Conservation (phyloP, 2,888 invertebrate species). For the Galeruca laticollis region DNA sequence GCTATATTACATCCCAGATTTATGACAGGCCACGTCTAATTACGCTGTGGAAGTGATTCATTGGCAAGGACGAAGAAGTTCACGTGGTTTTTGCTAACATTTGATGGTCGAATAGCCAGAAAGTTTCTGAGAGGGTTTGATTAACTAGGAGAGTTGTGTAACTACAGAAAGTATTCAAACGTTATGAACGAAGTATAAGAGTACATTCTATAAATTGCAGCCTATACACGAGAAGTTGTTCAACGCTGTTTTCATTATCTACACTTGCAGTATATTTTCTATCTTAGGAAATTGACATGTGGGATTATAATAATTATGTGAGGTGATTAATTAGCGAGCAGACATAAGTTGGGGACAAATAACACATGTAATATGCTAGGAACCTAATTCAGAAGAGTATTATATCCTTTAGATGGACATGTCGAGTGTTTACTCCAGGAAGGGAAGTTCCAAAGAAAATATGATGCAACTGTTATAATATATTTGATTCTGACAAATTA, state of each 20-base stretch:
- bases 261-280: no score
- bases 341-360: no score
- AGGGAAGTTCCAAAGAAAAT: no score
- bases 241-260: not conserved
- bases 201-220: not conserved
- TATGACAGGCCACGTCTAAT: conserved; percentile 50
- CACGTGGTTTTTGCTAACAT: conserved; percentile 9
- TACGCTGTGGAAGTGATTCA: conserved; percentile 40
- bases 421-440: no score
- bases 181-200: not conserved
- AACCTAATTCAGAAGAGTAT: no score
- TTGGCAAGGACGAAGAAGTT: conserved; percentile 15
- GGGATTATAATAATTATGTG: no score
- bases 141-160: conserved; percentile 5
- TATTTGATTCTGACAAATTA: no score
- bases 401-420: no score
- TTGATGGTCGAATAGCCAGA: conserved; percentile 4
- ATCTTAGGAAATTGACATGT: no score
- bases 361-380: no score
- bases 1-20: conserved; percentile 49
- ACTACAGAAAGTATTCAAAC: conserved; percentile 3
- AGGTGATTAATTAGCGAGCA: no score
- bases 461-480: no score
- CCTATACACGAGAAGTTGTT: not conserved
- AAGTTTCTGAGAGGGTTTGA: conserved; percentile 16